Evolutionary conservation across 2,797 vertebrate species (phyloP), one percentile per base, ranked within the genome.

Genomic region (Peromyscus nudipes): DNA sequence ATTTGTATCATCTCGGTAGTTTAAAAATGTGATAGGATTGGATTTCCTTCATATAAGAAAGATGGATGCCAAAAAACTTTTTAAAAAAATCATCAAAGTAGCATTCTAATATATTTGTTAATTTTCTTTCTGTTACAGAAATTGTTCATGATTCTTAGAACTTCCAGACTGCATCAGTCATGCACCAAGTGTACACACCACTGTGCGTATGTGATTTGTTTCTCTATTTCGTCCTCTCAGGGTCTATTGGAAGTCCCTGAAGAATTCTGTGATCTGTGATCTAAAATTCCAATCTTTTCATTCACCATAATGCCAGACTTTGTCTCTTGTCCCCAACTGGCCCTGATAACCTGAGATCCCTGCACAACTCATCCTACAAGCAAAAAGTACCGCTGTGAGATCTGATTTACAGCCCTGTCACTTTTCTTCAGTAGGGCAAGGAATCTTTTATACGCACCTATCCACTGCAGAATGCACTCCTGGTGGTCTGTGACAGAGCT

Each of bases 281-380:
- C 27, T 71, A 76, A 91, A 95, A 71, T 52, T 12, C 19, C 23
- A 95, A 1, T 29, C 17, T 79, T 60, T 76, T 81, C 9, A 27
- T 81, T 94, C 25, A 71, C 9, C 62, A 69, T 40, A 75, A 67
- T 64, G 52, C 25, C 65, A 95, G 89, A 84, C n/a, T 65, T 80
- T 93, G 40, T 52, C 46, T 89, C 65, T n/a, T 93, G 23, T 17
- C 7, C 25, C 4, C 17, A 55, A 10, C 9, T 69, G 76, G 43
- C 31, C n/a, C 23, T 37, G 76, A 90, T 52, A 64, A 76, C 31
- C 34, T 19, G 55, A 57, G 34, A 40, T 73, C 52, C 31, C 80
- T 64, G 21, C 4, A 6, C 57, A 3, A 29, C 10, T 52, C 57
- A n/a, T 71, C 37, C n/a, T 1, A 12, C n/a, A 62, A 27, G 25